Conservation (phyloP, 2,797 vertebrate genomes). For the Lithobates sylvaticus region DNA sequence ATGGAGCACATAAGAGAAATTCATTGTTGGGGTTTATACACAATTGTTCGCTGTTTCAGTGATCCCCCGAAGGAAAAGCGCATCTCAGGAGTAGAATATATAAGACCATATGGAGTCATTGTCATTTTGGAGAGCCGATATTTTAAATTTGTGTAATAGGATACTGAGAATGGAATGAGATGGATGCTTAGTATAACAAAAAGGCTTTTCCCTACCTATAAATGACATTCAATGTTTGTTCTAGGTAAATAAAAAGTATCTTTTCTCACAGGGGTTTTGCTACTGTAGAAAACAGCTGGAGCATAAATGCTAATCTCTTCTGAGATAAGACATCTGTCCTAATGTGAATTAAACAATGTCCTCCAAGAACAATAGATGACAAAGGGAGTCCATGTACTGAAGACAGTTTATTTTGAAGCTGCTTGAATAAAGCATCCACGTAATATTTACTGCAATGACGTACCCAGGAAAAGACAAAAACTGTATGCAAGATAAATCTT, state of each 20-base stretch:
- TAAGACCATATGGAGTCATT: not conserved
- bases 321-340: conserved; percentile 60
- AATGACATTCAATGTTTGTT: conserved; percentile 43
- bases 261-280: conserved; percentile 24
- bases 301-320: conserved; percentile 55
- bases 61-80: no score
- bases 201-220: not conserved
- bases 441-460: conserved; percentile 38
- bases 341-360: conserved; percentile 40
- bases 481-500: not conserved
- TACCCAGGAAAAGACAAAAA: conserved; percentile 29
- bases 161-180: not conserved
- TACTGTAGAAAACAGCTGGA: conserved; percentile 58
- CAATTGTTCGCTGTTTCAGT: no score
- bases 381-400: conserved; percentile 13
- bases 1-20: no score
- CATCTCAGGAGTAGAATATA: no score
- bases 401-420: conserved; percentile 31
- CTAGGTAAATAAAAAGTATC: conserved; percentile 30
- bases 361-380: conserved; percentile 22
- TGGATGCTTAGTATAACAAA: not conserved
- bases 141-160: not conserved
- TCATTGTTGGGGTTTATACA: no score
- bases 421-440: conserved; percentile 32
- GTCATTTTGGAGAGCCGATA: not conserved